Conservation (phyloP, 2,888 invertebrate species). For the Subacronicta megacephala region DNA sequence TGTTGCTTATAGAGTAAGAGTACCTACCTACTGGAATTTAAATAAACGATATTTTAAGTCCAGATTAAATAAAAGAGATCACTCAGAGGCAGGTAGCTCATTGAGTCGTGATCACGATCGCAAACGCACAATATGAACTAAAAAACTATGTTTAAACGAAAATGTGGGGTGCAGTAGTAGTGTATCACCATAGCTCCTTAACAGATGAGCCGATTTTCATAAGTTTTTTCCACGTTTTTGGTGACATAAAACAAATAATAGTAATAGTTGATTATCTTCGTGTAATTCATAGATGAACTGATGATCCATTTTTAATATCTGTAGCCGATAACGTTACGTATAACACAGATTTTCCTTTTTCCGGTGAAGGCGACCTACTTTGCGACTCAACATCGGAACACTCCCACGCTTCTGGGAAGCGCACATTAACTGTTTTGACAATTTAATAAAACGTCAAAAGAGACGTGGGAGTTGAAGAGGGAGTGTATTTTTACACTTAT, state of each 20-base stretch:
- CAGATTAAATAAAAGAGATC: not conserved
- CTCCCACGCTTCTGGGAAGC: conserved; percentile 82
- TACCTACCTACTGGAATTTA: conserved; percentile 18
- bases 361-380: conserved; percentile 76
- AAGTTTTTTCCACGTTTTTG: no score
- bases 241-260: no score
- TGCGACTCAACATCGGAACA: conserved; percentile 55
- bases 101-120: no score
- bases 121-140: no score
- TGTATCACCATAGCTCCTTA: no score
- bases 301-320: conserved; percentile 20
- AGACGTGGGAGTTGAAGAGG: conserved; percentile 55
- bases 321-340: conserved; percentile 25
- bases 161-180: no score
- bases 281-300: conserved; percentile 24
- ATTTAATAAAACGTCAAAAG: conserved; percentile 73
- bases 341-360: conserved; percentile 54
- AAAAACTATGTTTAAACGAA: no score
- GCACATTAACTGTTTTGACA: conserved; percentile 76
- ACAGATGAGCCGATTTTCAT: no score
- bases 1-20: conserved; percentile 49
- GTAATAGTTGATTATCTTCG: no score
- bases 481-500: conserved; percentile 30
- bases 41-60: no score
- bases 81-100: not conserved